phyloP scores from a whole-genome alignment of 2,797 vertebrate species.

The Molossus molossus region DNA sequence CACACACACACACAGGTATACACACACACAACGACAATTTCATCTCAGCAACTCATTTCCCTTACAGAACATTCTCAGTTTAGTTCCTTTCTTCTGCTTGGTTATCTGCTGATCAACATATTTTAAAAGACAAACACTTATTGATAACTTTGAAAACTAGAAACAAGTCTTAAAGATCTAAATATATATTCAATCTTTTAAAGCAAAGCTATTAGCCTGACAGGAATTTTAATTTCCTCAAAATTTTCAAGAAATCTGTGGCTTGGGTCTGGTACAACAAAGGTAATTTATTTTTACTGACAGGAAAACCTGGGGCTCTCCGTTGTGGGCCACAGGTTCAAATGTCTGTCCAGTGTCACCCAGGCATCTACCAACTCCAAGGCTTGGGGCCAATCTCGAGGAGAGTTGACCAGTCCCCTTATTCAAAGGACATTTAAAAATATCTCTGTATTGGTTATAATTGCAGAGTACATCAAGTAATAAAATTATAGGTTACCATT shows the following conservation, averaged over 20 bases:
- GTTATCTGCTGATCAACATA: neutral
- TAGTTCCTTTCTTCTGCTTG: conserved; percentile 17
- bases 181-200: neutral
- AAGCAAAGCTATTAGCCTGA: conserved; percentile 44
- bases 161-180: neutral
- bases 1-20: neutral
- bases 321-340: neutral
- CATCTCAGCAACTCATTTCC: conserved; percentile 25
- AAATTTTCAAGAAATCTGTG: conserved; percentile 1
- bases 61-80: neutral
- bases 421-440: conserved; percentile 43
- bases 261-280: neutral
- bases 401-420: conserved; percentile 9
- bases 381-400: neutral
- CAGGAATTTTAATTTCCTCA: conserved; percentile 43
- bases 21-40: neutral
- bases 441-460: neutral
- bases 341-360: conserved; percentile 19
- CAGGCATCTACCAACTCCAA: neutral
- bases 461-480: conserved; percentile 34
- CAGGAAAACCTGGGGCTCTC: neutral
- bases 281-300: neutral
- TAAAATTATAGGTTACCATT: conserved; percentile 60
- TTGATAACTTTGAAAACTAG: conserved; percentile 34
- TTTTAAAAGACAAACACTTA: conserved; percentile 55